Conservation (phyloP, 2,113 vertebrate genomes). For the Pimephales promelas region DNA sequence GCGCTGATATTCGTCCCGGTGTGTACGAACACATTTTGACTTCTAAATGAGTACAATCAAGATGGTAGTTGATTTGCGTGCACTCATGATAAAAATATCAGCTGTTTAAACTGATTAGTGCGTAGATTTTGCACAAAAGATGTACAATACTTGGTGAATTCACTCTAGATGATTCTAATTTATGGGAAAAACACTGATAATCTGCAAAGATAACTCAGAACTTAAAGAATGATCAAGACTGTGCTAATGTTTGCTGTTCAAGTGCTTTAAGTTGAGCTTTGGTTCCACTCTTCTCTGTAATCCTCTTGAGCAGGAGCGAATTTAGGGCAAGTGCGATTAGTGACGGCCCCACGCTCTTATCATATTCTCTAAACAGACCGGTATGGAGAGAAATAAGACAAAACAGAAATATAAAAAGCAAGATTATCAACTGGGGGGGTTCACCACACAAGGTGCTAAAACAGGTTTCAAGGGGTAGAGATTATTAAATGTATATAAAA, state of each 20-base stretch:
- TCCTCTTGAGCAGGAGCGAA: conserved; percentile 74
- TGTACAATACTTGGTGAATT: conserved; percentile 9
- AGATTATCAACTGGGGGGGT: conserved; percentile 14
- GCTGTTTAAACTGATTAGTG: not conserved
- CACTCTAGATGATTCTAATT: not conserved
- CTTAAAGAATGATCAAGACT: not conserved
- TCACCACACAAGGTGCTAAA: not conserved
- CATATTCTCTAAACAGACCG: conserved; percentile 42
- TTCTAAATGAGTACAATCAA: not conserved
- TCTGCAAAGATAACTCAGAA: not conserved
- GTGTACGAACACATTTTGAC: not conserved
- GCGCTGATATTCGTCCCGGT: no score
- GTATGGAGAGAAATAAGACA: conserved; percentile 19
- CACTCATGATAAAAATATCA: no score
- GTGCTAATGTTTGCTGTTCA: conserved; percentile 56
- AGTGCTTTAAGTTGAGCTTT: conserved; percentile 53
- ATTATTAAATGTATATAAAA: not conserved
- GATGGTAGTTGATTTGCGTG: no score
- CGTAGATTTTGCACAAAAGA: not conserved
- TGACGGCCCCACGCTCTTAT: conserved; percentile 70
- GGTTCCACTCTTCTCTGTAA: conserved; percentile 58
- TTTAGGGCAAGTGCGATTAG: conserved; percentile 81
- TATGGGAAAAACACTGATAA: not conserved
- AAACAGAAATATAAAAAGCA: conserved; percentile 38
- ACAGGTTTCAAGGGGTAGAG: not conserved